Conservation (phyloP, 2,113 vertebrate genomes). For the Ageneiosus marmoratus region DNA sequence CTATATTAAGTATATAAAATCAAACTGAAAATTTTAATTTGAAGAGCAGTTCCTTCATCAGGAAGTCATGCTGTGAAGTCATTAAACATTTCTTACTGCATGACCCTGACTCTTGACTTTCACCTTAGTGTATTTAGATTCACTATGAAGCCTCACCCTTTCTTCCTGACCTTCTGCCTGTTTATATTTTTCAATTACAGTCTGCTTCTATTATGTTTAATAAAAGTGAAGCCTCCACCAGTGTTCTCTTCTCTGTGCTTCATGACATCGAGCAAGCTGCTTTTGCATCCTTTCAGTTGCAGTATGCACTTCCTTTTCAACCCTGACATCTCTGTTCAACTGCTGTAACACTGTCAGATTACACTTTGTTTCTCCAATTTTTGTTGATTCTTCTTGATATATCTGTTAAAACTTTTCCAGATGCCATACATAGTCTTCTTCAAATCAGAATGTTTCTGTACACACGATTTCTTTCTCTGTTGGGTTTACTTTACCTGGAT, state of each 20-base stretch:
- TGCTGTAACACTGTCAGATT: background rate
- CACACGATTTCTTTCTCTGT: background rate
- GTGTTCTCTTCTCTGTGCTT: background rate
- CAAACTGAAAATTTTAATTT: background rate
- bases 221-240: background rate
- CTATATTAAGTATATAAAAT: background rate
- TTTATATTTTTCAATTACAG: background rate
- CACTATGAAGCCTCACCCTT: background rate
- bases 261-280: background rate
- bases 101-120: background rate
- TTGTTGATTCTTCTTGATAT: background rate
- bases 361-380: background rate
- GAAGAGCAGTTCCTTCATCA: background rate
- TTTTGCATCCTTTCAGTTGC: background rate
- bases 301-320: background rate
- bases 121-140: background rate
- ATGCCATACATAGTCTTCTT: background rate
- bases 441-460: background rate
- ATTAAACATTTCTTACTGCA: too few species aligned
- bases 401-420: background rate
- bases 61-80: background rate
- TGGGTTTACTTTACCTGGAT: background rate
- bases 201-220: background rate
- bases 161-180: background rate
- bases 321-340: background rate